Evolutionary conservation across 2,888 invertebrate genomes (phyloP), one percentile per base, ranked within the genome.

Genomic region (Heliconius erato): DNA sequence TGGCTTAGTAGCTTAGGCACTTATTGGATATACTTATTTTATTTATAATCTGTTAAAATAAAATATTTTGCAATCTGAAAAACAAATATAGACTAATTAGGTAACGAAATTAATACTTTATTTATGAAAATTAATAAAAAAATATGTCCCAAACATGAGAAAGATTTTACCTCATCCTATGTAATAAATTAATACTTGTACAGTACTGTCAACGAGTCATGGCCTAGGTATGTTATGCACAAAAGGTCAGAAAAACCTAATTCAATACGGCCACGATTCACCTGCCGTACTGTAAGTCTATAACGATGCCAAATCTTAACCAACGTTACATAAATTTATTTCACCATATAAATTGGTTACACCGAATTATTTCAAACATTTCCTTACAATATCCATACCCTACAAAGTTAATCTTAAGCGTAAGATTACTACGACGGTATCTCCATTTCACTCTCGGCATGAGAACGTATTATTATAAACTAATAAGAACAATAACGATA

Each of bases 361-460:
- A 67, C 68, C 6, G 68, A 59, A 69, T 68, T 72, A 9, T 54
- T 49, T 54, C 35, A 9, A 69, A 26, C 49, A 67, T 28, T 67
- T 28, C 28, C 35, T 80, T 69, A 49, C 35, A 59, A 76, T 63
- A 63, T 76, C 6, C 71, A 89, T 83, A 93, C 93, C 94, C 90
- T 95, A 93, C 90, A 89, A 90, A 93, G 92, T 88, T 94, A 94
- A 95, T 95, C 95, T 95, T 91, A 91, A 88, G 78, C 71, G 82
- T 88, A 95, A 95, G 95, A 95, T 94, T 92, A 94, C 92, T 91
- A 89, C 87, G 95, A 95, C 89, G 93, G 93, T 92, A 88, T 88
- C 14, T 16, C 26, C 19, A 32, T 67, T 67, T 89, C 91, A 89
- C 86, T 88, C 88, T 14, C 44, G 26, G 78, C 32, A 26, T 78